These are phyloP conservation scores for Catocala sponsa DNA, from an alignment of 2,888 invertebrate genomes.

Conservation along the genomic window DNA sequence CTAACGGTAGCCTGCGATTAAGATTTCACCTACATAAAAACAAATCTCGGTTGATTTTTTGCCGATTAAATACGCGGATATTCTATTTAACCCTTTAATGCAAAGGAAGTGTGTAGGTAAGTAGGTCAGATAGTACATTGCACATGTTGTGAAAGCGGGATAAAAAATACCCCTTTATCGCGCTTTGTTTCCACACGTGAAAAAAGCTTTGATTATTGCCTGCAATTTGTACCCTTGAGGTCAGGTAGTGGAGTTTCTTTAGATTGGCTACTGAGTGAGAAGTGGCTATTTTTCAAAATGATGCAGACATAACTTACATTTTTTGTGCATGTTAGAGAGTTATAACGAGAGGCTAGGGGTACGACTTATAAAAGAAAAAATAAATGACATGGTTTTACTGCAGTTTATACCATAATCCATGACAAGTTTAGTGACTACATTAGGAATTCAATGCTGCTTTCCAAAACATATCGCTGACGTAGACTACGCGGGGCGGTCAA, in stretches of 20 bases:
- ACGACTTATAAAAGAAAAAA: slow-evolving; percentile 10
- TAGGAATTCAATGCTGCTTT: neutral
- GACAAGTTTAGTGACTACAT: neutral
- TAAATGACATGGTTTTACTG: slow-evolving; percentile 8
- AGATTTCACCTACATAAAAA: slow-evolving; percentile 62
- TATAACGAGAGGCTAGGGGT: slow-evolving; percentile 2
- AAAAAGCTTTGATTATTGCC: slow-evolving; percentile 84
- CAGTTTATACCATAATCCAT: neutral
- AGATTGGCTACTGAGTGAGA: slow-evolving; percentile 56
- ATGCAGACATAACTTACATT: slow-evolving; percentile 11
- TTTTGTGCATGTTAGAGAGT: slow-evolving; percentile 3
- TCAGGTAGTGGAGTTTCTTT: slow-evolving; percentile 52
- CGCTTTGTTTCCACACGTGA: slow-evolving; percentile 79
- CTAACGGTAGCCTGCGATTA: slow-evolving; percentile 38
- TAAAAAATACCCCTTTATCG: slow-evolving; percentile 82
- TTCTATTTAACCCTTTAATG: slow-evolving; percentile 82
- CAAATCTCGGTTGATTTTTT: slow-evolving; percentile 64
- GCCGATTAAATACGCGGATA: slow-evolving; percentile 74
- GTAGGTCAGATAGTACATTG: slow-evolving; percentile 85
- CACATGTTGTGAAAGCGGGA: slow-evolving; percentile 86
- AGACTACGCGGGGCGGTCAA: too few species aligned
- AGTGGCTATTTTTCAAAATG: neutral
- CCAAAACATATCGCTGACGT: neutral
- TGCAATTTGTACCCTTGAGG: slow-evolving; percentile 82
- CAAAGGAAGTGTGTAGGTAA: slow-evolving; percentile 85